These are phyloP conservation scores for Sternotherus odoratus DNA, from an alignment of 2,797 vertebrate species.

Conservation along the genomic window DNA sequence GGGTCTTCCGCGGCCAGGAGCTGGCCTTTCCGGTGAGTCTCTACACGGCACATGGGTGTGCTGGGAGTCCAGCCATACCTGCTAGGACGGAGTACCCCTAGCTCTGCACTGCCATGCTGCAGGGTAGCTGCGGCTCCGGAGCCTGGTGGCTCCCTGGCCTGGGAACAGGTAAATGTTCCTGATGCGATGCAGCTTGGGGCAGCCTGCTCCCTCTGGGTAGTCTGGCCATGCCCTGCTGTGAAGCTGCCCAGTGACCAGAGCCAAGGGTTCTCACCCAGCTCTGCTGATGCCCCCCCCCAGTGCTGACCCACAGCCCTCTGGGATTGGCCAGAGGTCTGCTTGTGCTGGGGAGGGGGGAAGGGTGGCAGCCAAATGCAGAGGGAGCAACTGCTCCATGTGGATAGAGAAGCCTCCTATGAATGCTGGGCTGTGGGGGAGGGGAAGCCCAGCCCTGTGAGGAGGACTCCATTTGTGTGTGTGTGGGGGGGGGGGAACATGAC, in stretches of 20 bases:
- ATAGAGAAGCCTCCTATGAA: no score
- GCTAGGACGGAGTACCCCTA: neutral
- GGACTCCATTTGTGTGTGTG: no score
- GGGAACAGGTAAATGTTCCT: neutral
- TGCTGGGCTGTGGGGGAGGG: no score
- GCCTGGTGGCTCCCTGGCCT: neutral
- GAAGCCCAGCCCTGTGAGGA: neutral
- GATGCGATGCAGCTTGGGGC: neutral
- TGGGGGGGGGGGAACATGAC: no score
- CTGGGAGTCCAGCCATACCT: neutral
- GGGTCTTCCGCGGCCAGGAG: slow-evolving; percentile 93
- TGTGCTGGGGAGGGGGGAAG: no score
- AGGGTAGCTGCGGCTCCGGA: neutral
- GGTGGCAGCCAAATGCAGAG: no score
- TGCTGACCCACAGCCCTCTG: no score
- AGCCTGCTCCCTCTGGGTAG: neutral
- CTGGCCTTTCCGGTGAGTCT: slow-evolving; percentile 88
- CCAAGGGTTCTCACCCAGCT: neutral
- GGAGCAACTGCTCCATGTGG: no score
- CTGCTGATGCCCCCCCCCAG: no score
- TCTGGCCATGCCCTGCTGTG: neutral
- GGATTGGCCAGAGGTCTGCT: no score
- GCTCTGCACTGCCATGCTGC: neutral
- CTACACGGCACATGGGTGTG: no score
- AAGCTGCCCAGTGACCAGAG: neutral